These are phyloP conservation scores for Neomonachus schauinslandi DNA, from an alignment of 2,113 vertebrate genomes.

Conservation along the genomic window DNA sequence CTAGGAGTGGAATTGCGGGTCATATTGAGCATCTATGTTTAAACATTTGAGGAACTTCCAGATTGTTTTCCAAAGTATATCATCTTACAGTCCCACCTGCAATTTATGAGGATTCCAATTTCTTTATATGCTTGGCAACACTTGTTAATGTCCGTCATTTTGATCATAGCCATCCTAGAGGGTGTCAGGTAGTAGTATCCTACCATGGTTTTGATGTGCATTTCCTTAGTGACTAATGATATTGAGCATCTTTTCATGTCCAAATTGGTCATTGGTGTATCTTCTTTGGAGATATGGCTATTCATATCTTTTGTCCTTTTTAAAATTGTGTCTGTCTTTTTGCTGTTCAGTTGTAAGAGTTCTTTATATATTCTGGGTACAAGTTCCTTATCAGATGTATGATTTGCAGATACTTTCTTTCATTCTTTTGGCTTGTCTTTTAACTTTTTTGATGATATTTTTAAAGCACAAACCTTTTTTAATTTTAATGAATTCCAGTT, in stretches of 20 bases:
- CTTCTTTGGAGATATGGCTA: neutral
- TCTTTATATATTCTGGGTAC: neutral
- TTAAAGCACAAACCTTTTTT: neutral
- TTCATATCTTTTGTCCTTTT: neutral
- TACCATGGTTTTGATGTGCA: neutral
- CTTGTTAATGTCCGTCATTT: neutral
- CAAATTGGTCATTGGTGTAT: neutral
- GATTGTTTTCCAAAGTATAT: constrained; percentile 23
- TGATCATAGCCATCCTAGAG: neutral
- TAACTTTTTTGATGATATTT: neutral
- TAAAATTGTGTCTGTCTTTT: neutral
- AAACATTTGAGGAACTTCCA: neutral
- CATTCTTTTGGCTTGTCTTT: neutral
- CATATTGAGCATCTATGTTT: neutral
- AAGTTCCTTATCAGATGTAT: neutral
- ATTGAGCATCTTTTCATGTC: neutral
- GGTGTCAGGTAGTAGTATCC: neutral
- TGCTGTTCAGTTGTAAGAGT: neutral
- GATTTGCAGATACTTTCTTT: neutral
- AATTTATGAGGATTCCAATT: neutral
- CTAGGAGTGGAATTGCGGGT: neutral
- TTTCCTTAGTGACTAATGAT: constrained; percentile 13
- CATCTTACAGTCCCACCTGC: neutral
- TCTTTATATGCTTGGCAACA: neutral
- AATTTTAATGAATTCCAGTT: neutral